phyloP scores from a whole-genome alignment of 2,888 invertebrate species.

The Aleiodes alternator region DNA sequence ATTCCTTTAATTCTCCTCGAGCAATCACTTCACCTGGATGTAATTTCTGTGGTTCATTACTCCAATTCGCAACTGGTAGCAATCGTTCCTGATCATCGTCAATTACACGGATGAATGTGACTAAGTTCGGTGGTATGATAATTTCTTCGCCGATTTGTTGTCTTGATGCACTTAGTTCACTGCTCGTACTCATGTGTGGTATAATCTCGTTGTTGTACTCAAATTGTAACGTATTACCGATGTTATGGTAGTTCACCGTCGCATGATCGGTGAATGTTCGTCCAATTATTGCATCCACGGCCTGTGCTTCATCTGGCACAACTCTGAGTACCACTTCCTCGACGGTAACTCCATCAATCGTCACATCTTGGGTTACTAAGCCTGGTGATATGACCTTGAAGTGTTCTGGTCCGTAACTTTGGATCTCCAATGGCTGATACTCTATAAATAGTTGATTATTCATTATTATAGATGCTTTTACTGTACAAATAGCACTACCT shows the following conservation, averaged over 20 bases:
- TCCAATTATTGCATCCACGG: not conserved
- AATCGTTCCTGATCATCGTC: too few relatives aligned
- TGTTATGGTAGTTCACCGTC: too few relatives aligned
- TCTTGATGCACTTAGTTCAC: too few relatives aligned
- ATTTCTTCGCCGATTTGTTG: too few relatives aligned
- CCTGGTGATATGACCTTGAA: slow-evolving; percentile 24
- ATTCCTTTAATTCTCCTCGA: not conserved
- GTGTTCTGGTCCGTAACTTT: slow-evolving; percentile 21
- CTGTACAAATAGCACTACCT: slow-evolving; percentile 40
- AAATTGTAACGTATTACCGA: too few relatives aligned
- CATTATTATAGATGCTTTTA: slow-evolving; percentile 18
- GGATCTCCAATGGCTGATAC: not conserved
- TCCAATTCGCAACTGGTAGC: too few relatives aligned
- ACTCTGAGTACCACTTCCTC: slow-evolving; percentile 5
- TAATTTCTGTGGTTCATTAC: too few relatives aligned
- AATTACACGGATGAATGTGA: too few relatives aligned
- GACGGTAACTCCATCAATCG: slow-evolving; percentile 33
- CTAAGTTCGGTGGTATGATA: too few relatives aligned
- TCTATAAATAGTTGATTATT: not conserved
- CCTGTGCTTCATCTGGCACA: slow-evolving; percentile 20
- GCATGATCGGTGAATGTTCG: too few relatives aligned
- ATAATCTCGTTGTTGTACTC: too few relatives aligned
- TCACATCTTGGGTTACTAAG: slow-evolving; percentile 7
- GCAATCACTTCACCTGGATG: not conserved
- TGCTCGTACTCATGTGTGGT: too few relatives aligned